A percentile compares a stretch with the other conserved stretches of the same genome.
phyloP scores from a whole-genome alignment of 1,140 invertebrate genomes.

The Nasonia longicornis region DNA sequence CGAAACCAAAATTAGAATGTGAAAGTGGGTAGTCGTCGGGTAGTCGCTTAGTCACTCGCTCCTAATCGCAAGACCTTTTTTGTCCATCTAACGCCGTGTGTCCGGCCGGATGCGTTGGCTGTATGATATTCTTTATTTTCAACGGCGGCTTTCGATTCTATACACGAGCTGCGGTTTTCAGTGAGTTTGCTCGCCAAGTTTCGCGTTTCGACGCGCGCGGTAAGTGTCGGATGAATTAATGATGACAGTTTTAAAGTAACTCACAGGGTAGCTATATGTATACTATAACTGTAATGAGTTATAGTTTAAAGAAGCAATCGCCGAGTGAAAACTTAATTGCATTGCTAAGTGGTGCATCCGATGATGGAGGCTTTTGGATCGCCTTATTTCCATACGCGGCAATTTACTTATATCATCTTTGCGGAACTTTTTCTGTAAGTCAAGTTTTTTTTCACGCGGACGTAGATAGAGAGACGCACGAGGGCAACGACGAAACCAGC shows the following conservation, averaged over 20 bases:
- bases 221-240: background rate
- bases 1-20: constrained; percentile 37
- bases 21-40: background rate
- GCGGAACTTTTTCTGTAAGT: too few species aligned
- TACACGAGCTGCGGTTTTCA: background rate
- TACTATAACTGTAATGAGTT: too few species aligned
- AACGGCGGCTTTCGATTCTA: background rate
- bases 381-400: too few species aligned
- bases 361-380: too few species aligned
- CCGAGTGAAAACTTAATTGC: too few species aligned
- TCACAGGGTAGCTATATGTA: too few species aligned
- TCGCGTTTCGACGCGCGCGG: background rate
- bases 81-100: constrained; percentile 4
- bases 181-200: background rate
- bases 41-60: constrained; percentile 31
- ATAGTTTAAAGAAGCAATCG: too few species aligned
- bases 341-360: too few species aligned
- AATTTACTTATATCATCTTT: too few species aligned
- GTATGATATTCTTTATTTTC: background rate
- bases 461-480: too few species aligned
- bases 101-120: background rate
- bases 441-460: too few species aligned
- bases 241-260: background rate
- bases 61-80: constrained; percentile 37
- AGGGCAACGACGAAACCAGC: constrained; percentile 47